Conservation (phyloP, 1,140 invertebrate species). For the Brachionus rotundiformis region DNA sequence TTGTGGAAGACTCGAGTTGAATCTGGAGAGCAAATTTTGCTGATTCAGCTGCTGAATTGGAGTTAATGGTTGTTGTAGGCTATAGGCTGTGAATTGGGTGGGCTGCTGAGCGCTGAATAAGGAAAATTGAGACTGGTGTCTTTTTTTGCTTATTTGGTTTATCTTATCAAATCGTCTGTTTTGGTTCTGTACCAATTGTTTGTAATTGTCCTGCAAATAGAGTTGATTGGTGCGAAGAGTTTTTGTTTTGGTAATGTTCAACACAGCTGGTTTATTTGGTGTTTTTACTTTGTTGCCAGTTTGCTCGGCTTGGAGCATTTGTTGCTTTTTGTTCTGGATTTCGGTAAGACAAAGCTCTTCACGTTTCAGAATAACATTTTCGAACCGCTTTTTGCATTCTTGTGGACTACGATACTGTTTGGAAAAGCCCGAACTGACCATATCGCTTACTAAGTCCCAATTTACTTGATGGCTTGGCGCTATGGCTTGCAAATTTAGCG, state of each 20-base stretch:
- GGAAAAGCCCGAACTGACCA: slow-evolving; percentile 75
- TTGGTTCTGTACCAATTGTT: slow-evolving; percentile 1
- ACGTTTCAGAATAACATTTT: slow-evolving; percentile 76
- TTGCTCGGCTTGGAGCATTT: slow-evolving; percentile 63
- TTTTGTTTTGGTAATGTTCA: slow-evolving; percentile 57
- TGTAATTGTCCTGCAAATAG: slow-evolving; percentile 75
- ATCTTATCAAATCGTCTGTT: slow-evolving; percentile 30
- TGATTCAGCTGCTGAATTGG: not conserved
- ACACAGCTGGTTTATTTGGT: slow-evolving; percentile 57
- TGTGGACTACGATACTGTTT: slow-evolving; percentile 81
- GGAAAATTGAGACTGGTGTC: slow-evolving; percentile 2
- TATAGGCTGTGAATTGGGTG: slow-evolving; percentile 24
- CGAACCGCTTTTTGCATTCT: slow-evolving; percentile 78
- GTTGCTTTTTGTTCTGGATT: slow-evolving; percentile 66
- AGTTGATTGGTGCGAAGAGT: slow-evolving; percentile 76
- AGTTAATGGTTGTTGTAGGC: not conserved
- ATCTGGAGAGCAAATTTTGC: not conserved
- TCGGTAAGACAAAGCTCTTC: slow-evolving; percentile 70
- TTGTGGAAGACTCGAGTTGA: not conserved
- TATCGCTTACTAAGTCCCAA: slow-evolving; percentile 90
- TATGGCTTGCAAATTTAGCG: slow-evolving; percentile 75
- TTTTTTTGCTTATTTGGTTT: slow-evolving; percentile 5
- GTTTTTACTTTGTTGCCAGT: slow-evolving; percentile 63
- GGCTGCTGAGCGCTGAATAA: not conserved
- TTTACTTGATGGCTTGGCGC: slow-evolving; percentile 83